These are phyloP conservation scores for Dascillus cervinus DNA, from an alignment of 2,888 invertebrate genomes.

Conservation along the genomic window DNA sequence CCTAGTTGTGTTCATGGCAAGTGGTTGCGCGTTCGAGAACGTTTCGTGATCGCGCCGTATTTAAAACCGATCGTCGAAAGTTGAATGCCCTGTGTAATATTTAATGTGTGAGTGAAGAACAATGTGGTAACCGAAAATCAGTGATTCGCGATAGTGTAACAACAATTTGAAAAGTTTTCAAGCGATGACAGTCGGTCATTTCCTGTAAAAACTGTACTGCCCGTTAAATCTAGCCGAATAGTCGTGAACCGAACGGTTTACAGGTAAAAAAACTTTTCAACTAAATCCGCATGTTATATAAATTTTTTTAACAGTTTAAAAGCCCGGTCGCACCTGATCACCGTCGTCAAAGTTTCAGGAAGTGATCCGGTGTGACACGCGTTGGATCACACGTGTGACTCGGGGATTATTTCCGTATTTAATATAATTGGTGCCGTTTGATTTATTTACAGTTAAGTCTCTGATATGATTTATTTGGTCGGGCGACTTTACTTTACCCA, in stretches of 20 bases:
- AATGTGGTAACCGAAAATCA: slow-evolving; percentile 1
- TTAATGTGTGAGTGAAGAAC: background rate
- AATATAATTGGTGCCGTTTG: slow-evolving; percentile 6
- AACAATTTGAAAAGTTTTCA: slow-evolving; percentile 6
- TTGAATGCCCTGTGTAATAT: slow-evolving; percentile 23
- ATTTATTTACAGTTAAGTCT: slow-evolving; percentile 7
- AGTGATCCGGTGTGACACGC: slow-evolving; percentile 13
- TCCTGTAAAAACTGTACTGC: slow-evolving; percentile 17
- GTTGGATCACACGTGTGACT: slow-evolving; percentile 16
- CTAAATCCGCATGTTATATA: no score
- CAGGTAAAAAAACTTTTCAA: slow-evolving; percentile 23
- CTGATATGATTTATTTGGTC: slow-evolving; percentile 12
- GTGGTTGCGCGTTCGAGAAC: slow-evolving; percentile 21
- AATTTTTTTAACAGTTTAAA: slow-evolving; percentile 3
- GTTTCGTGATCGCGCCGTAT: slow-evolving; percentile 12
- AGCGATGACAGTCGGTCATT: slow-evolving; percentile 18
- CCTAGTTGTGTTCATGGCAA: slow-evolving; percentile 22
- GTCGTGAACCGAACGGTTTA: slow-evolving; percentile 19
- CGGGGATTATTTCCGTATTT: slow-evolving; percentile 13
- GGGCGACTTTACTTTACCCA: no score
- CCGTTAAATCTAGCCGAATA: slow-evolving; percentile 17
- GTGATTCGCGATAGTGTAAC: slow-evolving; percentile 3
- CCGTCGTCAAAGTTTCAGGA: slow-evolving; percentile 11
- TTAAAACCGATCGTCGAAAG: slow-evolving; percentile 24
- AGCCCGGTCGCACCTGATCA: slow-evolving; percentile 6